These are phyloP conservation scores for Spinus olivaceus DNA, from an alignment of 2,797 vertebrate genomes.

Conservation along the genomic window DNA sequence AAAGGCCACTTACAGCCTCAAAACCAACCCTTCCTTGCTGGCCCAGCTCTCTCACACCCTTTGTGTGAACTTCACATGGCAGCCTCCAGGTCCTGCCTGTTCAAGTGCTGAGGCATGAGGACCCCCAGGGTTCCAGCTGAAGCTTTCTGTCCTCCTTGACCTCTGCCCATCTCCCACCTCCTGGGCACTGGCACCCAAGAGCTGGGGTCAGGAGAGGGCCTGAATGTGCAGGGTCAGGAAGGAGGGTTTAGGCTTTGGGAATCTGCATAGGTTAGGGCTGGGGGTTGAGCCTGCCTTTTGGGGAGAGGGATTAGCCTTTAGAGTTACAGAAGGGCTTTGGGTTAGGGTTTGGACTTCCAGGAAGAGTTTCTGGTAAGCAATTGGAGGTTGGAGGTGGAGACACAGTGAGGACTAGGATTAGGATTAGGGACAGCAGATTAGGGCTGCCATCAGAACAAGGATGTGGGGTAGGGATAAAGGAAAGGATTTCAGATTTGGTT, in stretches of 20 bases:
- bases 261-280: rapidly evolving
- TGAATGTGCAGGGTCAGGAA: background rate
- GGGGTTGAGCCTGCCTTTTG: rapidly evolving
- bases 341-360: background rate
- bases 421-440: background rate
- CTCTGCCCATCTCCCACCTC: background rate
- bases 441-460: background rate
- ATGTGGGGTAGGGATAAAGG: background rate
- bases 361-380: background rate
- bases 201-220: background rate
- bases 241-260: background rate
- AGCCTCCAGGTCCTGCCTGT: background rate
- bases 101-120: background rate
- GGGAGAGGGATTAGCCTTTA: background rate
- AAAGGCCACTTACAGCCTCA: background rate
- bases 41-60: background rate
- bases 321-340: background rate
- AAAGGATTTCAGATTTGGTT: background rate
- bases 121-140: background rate
- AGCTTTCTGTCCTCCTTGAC: background rate
- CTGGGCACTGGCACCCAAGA: rapidly evolving
- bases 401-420: background rate
- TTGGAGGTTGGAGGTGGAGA: background rate
- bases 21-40: background rate
- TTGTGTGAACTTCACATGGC: background rate